Conservation (phyloP, 2,113 vertebrate species). For the Heliornis fulica region DNA sequence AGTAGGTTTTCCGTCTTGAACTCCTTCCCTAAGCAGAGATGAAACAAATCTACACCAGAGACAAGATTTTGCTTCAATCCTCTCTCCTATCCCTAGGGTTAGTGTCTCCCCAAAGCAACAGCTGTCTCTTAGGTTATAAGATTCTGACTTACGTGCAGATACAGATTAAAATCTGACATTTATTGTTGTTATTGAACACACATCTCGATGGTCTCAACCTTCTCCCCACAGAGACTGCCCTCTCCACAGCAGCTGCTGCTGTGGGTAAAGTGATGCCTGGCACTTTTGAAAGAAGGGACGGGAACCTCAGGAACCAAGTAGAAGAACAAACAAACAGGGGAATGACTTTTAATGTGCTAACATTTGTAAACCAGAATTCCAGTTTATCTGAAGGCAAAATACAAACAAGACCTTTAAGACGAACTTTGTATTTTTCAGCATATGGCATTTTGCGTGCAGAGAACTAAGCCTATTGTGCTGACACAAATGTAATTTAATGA, state of each 20-base stretch:
- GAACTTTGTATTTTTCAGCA: background rate
- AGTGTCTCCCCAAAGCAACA: background rate
- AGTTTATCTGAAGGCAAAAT: background rate
- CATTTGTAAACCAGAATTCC: background rate
- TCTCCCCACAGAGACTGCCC: background rate
- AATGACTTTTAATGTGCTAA: background rate
- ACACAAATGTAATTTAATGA: background rate
- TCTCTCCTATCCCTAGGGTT: background rate
- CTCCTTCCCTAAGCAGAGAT: background rate
- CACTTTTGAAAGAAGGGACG: background rate
- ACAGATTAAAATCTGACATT: slow-evolving; percentile 20
- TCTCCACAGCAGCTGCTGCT: background rate
- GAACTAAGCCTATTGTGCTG: background rate
- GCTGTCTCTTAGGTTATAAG: background rate
- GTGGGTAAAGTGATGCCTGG: background rate
- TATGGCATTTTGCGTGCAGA: background rate
- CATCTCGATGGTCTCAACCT: background rate
- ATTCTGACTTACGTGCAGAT: background rate
- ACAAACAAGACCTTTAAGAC: background rate
- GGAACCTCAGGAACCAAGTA: background rate
- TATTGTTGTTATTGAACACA: background rate
- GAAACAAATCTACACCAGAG: background rate
- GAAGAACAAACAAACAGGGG: background rate
- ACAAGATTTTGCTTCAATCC: background rate
- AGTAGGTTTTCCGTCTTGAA: background rate